These are phyloP conservation scores for Protobothrops mucrosquamatus DNA, from an alignment of 2,113 vertebrate species.

Conservation along the genomic window DNA sequence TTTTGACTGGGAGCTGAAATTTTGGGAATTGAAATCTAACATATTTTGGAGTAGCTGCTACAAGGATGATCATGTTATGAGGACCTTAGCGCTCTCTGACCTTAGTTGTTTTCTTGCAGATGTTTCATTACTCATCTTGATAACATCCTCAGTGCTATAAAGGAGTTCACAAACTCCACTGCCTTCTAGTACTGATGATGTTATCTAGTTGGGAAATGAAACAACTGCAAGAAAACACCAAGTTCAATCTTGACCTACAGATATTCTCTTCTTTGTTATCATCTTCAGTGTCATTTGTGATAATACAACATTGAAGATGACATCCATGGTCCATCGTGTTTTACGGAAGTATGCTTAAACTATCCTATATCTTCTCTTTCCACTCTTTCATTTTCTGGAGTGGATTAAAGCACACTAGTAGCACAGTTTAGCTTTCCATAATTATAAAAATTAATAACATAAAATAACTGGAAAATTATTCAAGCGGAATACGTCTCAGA, in stretches of 20 bases:
- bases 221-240: not conserved
- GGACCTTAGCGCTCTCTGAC: not conserved
- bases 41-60: not conserved
- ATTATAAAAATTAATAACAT: not conserved
- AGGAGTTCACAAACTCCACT: not conserved
- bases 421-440: not conserved
- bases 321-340: not conserved
- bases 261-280: not conserved
- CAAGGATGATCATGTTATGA: not conserved
- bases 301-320: not conserved
- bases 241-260: not conserved
- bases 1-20: not conserved
- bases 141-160: not conserved
- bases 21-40: not conserved
- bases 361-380: not conserved
- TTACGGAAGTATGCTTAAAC: not conserved
- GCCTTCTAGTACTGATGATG: not conserved
- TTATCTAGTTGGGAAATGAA: not conserved
- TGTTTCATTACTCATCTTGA: not conserved
- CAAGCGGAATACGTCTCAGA: slow-evolving; percentile 21
- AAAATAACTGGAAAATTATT: slow-evolving; percentile 31
- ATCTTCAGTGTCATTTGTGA: not conserved
- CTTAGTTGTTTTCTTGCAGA: not conserved
- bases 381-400: not conserved
- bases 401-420: not conserved